phyloP scores from a whole-genome alignment of 1,140 invertebrate genomes.

The Galleria mellonella region DNA sequence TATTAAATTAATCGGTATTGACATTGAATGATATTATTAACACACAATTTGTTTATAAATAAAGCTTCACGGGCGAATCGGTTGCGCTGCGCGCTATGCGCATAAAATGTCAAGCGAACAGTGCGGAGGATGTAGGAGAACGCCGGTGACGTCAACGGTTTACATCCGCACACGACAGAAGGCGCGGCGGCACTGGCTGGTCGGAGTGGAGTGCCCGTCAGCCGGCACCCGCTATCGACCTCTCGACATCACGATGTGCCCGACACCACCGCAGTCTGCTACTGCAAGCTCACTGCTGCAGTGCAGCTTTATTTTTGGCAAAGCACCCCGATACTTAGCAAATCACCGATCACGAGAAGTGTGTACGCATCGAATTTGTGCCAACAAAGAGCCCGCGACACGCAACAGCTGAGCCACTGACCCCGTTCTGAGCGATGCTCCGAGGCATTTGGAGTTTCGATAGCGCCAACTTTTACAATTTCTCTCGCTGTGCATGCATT shows the following conservation, averaged over 20 bases:
- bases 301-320: slow-evolving; percentile 70
- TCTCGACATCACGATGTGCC: slow-evolving; percentile 7
- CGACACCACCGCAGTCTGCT: slow-evolving; percentile 37
- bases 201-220: background rate
- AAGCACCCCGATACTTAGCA: slow-evolving; percentile 29
- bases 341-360: too few species aligned
- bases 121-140: slow-evolving; percentile 3
- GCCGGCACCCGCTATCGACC: slow-evolving; percentile 46
- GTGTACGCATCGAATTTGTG: background rate
- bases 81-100: slow-evolving; percentile 22
- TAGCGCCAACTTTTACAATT: too few species aligned
- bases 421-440: background rate
- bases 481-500: background rate
- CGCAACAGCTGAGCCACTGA: background rate
- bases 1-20: too few species aligned
- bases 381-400: slow-evolving; percentile 1
- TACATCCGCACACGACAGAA: slow-evolving; percentile 28
- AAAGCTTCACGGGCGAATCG: slow-evolving; percentile 25
- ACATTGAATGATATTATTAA: too few species aligned
- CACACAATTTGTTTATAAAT: slow-evolving; percentile 43
- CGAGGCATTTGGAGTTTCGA: too few species aligned
- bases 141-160: slow-evolving; percentile 1
- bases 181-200: slow-evolving; percentile 46
- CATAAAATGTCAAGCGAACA: slow-evolving; percentile 5
- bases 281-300: slow-evolving; percentile 63